Evolutionary conservation across 2,113 vertebrate species (phyloP), one percentile per base, ranked within the genome.

Genomic region (Carollia perspicillata): DNA sequence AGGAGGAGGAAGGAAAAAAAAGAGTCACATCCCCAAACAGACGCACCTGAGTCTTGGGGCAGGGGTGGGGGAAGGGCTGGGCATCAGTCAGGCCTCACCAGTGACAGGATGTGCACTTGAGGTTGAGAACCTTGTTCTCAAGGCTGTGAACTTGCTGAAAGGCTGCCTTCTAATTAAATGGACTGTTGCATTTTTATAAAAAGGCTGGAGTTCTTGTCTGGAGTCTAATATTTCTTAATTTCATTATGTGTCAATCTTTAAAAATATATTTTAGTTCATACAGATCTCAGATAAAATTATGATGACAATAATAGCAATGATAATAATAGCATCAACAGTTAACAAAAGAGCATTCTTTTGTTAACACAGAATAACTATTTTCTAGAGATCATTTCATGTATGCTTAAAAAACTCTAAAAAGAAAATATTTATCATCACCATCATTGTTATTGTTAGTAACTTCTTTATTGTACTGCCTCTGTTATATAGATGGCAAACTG

Each of bases 261-360:
- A 47, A 44, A 85, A 90, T 35, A 4, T 22, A 71, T 83, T 86
- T 96, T 79, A 85, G 22, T 1, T 65, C 84, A 66, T 81, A 22
- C 47, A 0, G 17, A 3, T 51, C 13, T 55, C 14, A 30, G 3
- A 79, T 69, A 66, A 72, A 79, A 69, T 84, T 14, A 71, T 22
- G 6, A 63, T 23, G 11, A 28, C 42, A 28, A 88, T 66, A 89
- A 71, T 22, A 89, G 33, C 11, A 18, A 30, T 37, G 23, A 90
- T 17, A 86, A 88, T 35, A 12, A 49, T 63, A 28, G 89, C 47
- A 86, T 47, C n/a, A 86, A 42, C 11, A 55, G 33, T 78, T 95
- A 28, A n/a, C n/a, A n/a, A n/a, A 18, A 65, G 12, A 85, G 0
- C n/a, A 72, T 85, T 16, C n/a, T 77, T 84, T 92, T 65, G 16